A percentile compares a stretch with the other conserved stretches of the same genome.
Conservation (phyloP, 2,888 invertebrate genomes). For the Epirrhoe alternata region DNA sequence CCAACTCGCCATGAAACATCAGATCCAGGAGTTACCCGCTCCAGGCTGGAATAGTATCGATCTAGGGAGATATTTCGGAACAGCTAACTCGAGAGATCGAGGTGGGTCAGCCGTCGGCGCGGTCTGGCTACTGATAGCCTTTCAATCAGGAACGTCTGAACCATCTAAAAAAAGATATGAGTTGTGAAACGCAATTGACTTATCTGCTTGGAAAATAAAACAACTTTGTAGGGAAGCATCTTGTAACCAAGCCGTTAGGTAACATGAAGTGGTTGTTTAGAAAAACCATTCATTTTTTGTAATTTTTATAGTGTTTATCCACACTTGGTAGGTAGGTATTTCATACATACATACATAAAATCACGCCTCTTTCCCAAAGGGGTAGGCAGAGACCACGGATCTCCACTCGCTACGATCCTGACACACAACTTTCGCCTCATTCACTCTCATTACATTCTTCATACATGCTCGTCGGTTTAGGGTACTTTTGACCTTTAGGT, state of each 20-base stretch:
- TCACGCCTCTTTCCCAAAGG: too few relatives aligned
- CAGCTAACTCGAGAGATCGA: constrained; percentile 37
- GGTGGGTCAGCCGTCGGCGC: constrained; percentile 29
- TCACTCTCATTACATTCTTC: too few relatives aligned
- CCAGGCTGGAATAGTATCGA: constrained; percentile 55
- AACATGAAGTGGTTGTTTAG: too few relatives aligned
- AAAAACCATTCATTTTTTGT: too few relatives aligned
- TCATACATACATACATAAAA: too few relatives aligned
- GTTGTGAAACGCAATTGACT: constrained; percentile 9
- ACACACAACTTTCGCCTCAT: too few relatives aligned
- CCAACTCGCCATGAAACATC: neutral
- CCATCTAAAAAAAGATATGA: constrained; percentile 25
- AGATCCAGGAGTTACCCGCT: constrained; percentile 19
- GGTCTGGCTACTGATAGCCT: constrained; percentile 21
- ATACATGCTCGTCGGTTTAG: too few relatives aligned
- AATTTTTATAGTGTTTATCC: too few relatives aligned
- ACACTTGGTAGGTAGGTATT: too few relatives aligned
- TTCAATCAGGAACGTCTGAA: constrained; percentile 19
- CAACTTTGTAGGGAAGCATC: neutral
- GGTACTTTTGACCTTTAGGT: too few relatives aligned
- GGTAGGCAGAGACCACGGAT: too few relatives aligned
- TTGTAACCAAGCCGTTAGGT: neutral
- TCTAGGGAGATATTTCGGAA: constrained; percentile 68
- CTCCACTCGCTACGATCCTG: too few relatives aligned
- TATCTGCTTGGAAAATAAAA: constrained; percentile 5